Percentiles rank a stretch among this genome's conserved stretches.
Evolutionary conservation across 2,888 invertebrate species (phyloP).

Genomic region (Pterobdella sp.): DNA sequence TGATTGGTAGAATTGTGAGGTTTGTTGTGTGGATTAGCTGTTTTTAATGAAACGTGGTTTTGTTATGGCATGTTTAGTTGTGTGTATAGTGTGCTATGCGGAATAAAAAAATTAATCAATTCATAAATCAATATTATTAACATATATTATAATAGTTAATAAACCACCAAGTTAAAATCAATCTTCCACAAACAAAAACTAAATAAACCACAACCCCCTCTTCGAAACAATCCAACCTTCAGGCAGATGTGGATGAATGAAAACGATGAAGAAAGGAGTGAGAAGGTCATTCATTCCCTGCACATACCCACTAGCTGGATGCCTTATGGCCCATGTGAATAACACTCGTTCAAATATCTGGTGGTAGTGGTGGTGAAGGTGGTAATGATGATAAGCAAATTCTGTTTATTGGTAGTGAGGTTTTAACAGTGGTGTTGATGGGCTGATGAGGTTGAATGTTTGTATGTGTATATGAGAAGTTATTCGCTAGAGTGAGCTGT

Average conservation of each 20-base stretch:
- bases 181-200: not conserved
- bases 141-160: too few species aligned
- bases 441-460: too few species aligned
- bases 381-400: not conserved
- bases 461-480: too few species aligned
- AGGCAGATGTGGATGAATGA: slow-evolving; percentile 82
- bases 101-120: too few species aligned
- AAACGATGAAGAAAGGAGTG: slow-evolving; percentile 97
- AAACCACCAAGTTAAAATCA: not conserved
- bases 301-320: slow-evolving; percentile 98
- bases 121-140: too few species aligned
- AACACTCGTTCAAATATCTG: slow-evolving; percentile 95
- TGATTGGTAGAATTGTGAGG: not conserved
- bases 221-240: slow-evolving; percentile 49
- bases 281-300: slow-evolving; percentile 96
- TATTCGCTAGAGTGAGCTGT: too few species aligned
- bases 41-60: too few species aligned
- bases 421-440: slow-evolving; percentile 1
- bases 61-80: too few species aligned
- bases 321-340: slow-evolving; percentile 97
- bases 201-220: not conserved
- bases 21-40: too few species aligned
- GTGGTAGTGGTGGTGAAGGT: slow-evolving; percentile 30
- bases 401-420: not conserved
- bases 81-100: too few species aligned